These are phyloP conservation scores for Drosophila antonietae DNA, from an alignment of 2,888 invertebrate genomes.

Conservation along the genomic window DNA sequence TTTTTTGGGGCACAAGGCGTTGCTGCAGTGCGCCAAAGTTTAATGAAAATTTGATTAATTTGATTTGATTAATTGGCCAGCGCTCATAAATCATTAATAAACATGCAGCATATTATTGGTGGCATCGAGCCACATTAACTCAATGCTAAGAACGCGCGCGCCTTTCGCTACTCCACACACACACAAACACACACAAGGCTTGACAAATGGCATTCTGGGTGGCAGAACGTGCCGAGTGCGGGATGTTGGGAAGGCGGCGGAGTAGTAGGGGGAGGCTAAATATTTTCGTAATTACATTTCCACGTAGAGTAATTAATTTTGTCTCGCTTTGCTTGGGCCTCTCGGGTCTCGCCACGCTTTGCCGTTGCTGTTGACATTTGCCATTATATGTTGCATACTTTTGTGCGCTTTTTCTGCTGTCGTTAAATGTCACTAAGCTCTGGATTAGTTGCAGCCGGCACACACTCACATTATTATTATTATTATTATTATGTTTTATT, in stretches of 20 bases:
- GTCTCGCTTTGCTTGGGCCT: conserved; percentile 74
- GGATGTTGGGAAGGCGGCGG: background rate
- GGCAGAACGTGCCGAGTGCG: conserved; percentile 68
- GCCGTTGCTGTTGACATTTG: conserved; percentile 77
- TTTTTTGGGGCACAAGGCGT: conserved; percentile 40
- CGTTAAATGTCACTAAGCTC: conserved; percentile 61
- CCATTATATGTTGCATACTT: conserved; percentile 75
- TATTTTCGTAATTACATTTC: conserved; percentile 84
- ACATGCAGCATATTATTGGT: conserved; percentile 73
- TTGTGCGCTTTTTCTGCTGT: conserved; percentile 58
- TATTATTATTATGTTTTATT: conserved; percentile 66
- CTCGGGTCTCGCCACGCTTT: background rate
- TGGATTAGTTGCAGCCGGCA: conserved; percentile 58
- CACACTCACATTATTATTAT: conserved; percentile 43
- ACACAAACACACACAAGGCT: conserved; percentile 51
- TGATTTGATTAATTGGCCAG: conserved; percentile 82
- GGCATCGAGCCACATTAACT: conserved; percentile 50
- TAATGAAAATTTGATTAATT: conserved; percentile 78
- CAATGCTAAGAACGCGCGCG: conserved; percentile 20
- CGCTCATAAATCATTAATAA: conserved; percentile 79
- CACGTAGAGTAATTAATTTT: conserved; percentile 84
- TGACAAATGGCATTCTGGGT: conserved; percentile 77
- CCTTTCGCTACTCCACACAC: conserved; percentile 12
- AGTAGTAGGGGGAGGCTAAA: conserved; percentile 62
- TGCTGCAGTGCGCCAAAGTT: conserved; percentile 75